Evolutionary conservation across 2,113 vertebrate genomes (phyloP).

Genomic region (Coryphaenoides rupestris): DNA sequence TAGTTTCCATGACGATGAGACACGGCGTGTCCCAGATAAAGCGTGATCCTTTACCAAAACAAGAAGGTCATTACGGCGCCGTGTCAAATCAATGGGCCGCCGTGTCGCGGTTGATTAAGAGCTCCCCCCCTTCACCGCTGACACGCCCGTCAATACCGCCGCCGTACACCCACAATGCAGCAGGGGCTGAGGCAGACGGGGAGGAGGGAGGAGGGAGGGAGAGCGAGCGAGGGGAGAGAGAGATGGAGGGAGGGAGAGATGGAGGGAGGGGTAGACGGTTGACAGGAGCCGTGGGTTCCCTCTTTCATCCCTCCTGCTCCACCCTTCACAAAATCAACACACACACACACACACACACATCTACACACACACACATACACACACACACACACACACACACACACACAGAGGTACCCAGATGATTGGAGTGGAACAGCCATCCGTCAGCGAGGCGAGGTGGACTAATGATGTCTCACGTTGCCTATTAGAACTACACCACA

Average conservation of each 20-base stretch:
- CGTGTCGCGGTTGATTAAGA: conserved; percentile 98
- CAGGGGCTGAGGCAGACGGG: conserved; percentile 1
- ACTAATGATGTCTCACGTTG: conserved; percentile 98
- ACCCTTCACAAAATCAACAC: too few relatives aligned
- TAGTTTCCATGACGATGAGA: conserved; percentile 95
- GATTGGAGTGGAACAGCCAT: conserved; percentile 99
- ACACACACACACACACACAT: background rate
- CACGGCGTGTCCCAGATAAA: conserved; percentile 86
- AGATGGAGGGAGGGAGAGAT: too few relatives aligned
- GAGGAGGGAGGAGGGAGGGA: conserved; percentile 62
- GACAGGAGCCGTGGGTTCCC: too few relatives aligned
- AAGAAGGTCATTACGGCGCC: conserved; percentile 99
- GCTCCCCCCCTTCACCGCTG: conserved; percentile 91
- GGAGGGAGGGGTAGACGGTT: too few relatives aligned
- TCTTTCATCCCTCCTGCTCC: background rate
- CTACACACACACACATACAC: conserved; percentile 6
- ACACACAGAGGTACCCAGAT: conserved; percentile 77
- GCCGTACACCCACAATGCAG: conserved; percentile 30
- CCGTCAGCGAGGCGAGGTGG: conserved; percentile 93
- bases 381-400: background rate
- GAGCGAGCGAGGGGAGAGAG: too few relatives aligned
- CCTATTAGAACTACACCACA: conserved; percentile 99
- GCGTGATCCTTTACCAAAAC: conserved; percentile 98
- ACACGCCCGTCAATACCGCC: conserved; percentile 90
- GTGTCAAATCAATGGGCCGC: conserved; percentile 99